Evolutionary conservation across 2,797 vertebrate species (phyloP), one percentile per base, ranked within the genome.

Genomic region (Sardinella longiceps): DNA sequence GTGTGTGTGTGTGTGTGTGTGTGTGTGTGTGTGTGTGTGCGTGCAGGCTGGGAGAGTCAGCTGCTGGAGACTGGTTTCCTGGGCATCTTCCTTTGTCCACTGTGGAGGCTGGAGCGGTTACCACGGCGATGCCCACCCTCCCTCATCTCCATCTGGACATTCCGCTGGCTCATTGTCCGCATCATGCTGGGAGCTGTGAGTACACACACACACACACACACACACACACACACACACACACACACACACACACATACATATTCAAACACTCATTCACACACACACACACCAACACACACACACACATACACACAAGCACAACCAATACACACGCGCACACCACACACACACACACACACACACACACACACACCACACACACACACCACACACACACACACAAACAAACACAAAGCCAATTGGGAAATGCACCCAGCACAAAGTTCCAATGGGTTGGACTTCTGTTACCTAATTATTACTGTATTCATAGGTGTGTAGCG

Each of bases 171-270:
- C n/a, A 96, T 98, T 9, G 97, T 98, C 88, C 96, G 98, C 90
- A 98, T 99, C 93, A 99, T 99, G 98, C 95, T 99, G 0, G 98
- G 98, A 88, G 98, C 98, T 20, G 98, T 99, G 91, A 96, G 98
- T 96, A 80, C 51, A 77, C 46, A 51, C 28, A 80, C 51, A 46
- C 33, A 51, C 51, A 77, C 77, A 80, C 53, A 28, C 53, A 53
- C 74, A 25, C 74, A 77, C 63, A 80, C 43, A 46, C 51, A 63
- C 74, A 28, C 48, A 28, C 25, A 56, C 15, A 11, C 23, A n/a
- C 28, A 7, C 51, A 20, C 30, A 20, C 11, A 25, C 30, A 30
- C 20, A 70, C 18, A 15, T 5, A 53, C 20, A 39, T 23, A 66
- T 39, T 48, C 43, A 25, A 18, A 77, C 25, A 37, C 58, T 43